Evolutionary conservation across 2,888 invertebrate genomes (phyloP).

Genomic region (Bellardia bayeri): DNA sequence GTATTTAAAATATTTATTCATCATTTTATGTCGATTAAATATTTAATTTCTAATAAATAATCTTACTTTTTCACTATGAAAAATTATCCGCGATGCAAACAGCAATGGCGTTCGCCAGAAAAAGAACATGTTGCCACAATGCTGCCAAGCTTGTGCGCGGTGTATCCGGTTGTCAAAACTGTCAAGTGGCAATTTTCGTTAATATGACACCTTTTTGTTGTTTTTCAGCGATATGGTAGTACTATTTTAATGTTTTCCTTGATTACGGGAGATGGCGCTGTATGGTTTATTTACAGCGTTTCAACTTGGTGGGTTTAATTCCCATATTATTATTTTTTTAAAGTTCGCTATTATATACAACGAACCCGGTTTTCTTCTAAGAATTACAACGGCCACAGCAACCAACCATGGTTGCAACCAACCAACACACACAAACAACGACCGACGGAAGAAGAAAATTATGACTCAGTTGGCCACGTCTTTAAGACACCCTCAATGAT

Average conservation of each 20-base stretch:
- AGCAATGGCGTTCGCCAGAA: conserved; percentile 83
- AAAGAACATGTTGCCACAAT: conserved; percentile 82
- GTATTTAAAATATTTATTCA: conserved; percentile 8
- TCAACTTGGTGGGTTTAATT: no score
- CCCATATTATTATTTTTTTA: no score
- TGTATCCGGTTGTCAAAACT: conserved; percentile 71
- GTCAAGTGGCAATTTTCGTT: neutral
- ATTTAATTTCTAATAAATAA: conserved; percentile 74
- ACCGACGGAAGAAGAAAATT: no score
- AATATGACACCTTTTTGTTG: neutral
- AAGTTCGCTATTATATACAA: no score
- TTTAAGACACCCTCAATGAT: no score
- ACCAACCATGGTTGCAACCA: no score
- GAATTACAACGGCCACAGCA: no score
- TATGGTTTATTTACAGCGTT: no score
- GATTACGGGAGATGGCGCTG: conserved; percentile 8
- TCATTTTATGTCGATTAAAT: conserved; percentile 1
- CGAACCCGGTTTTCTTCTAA: no score
- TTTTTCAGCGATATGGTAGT: conserved; percentile 12
- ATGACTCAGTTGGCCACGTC: no score
- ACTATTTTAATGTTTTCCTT: neutral
- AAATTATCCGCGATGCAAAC: conserved; percentile 82
- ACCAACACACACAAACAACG: no score
- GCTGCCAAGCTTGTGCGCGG: conserved; percentile 75
- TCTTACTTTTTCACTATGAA: conserved; percentile 82